Percentiles rank a stretch among this genome's conserved stretches.
phyloP scores from a whole-genome alignment of 1,140 invertebrate genomes.

The Mizuhopecten yessoensis region DNA sequence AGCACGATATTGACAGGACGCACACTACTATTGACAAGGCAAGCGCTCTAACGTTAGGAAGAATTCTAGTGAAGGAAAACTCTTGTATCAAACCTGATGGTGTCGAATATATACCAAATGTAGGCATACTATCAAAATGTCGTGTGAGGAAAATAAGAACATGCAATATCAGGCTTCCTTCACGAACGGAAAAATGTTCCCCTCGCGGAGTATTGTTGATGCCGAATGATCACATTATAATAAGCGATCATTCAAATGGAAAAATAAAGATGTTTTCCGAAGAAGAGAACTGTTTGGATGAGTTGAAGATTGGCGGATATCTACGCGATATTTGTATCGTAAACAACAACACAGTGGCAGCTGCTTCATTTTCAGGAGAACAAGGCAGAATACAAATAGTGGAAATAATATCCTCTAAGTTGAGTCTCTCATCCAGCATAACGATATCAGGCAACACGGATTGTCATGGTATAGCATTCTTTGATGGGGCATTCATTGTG shows the following conservation, averaged over 20 bases:
- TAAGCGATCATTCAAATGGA: conserved; percentile 55
- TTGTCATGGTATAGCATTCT: background rate
- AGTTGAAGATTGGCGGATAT: conserved; percentile 49
- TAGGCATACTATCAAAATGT: conserved; percentile 50
- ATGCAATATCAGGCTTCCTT: conserved; percentile 46
- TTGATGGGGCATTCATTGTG: background rate
- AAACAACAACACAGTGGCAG: conserved; percentile 49
- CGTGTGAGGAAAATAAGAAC: conserved; percentile 43
- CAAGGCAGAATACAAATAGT: background rate
- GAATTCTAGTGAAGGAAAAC: conserved; percentile 46
- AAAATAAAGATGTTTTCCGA: conserved; percentile 52
- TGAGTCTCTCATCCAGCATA: conserved; percentile 38
- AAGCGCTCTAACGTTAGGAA: conserved; percentile 19
- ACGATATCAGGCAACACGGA: background rate
- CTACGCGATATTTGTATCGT: conserved; percentile 53
- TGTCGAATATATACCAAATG: conserved; percentile 47
- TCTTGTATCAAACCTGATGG: conserved; percentile 43
- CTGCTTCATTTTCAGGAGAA: conserved; percentile 29
- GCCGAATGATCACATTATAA: conserved; percentile 47
- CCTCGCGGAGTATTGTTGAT: conserved; percentile 50
- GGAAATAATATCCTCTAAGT: conserved; percentile 33
- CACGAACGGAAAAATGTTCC: conserved; percentile 48
- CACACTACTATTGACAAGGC: conserved; percentile 46
- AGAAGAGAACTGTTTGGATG: conserved; percentile 44
- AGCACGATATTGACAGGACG: conserved; percentile 41